Conservation (phyloP, 2,113 vertebrate species). For the Antigone vipio region DNA sequence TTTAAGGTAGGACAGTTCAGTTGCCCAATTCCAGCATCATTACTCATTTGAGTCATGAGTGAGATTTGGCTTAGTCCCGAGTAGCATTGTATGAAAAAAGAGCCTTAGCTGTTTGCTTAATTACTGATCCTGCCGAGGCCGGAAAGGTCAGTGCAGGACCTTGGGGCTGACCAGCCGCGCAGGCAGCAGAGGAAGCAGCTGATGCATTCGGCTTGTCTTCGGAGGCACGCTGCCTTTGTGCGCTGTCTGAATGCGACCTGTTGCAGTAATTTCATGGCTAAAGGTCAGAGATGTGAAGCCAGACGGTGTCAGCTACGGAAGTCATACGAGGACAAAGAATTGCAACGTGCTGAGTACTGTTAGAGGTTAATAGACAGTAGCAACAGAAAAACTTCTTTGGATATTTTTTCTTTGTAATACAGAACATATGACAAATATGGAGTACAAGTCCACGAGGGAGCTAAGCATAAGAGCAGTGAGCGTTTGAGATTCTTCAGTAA, state of each 20-base stretch:
- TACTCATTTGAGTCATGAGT: background rate
- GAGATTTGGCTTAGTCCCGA: background rate
- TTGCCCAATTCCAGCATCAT: background rate
- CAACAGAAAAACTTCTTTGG: background rate
- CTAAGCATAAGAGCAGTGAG: background rate
- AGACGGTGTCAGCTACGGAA: background rate
- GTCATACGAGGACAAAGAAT: background rate
- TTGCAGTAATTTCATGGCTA: background rate
- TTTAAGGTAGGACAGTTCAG: background rate
- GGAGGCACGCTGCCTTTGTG: background rate
- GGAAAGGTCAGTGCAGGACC: background rate
- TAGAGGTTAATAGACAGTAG: background rate
- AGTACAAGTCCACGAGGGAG: background rate
- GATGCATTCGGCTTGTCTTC: background rate
- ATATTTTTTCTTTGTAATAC: background rate
- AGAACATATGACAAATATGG: background rate
- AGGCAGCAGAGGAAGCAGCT: background rate
- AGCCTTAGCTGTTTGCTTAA: background rate
- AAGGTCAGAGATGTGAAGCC: background rate
- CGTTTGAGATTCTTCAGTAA: background rate
- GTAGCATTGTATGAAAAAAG: background rate
- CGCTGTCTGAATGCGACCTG: background rate
- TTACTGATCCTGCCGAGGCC: background rate
- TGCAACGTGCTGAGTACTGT: background rate
- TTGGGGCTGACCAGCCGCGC: background rate